Percentiles rank a stretch among this genome's conserved stretches.
These are phyloP conservation scores for Forbesichthys agassizii DNA, from an alignment of 2,113 vertebrate genomes.

Conservation along the genomic window DNA sequence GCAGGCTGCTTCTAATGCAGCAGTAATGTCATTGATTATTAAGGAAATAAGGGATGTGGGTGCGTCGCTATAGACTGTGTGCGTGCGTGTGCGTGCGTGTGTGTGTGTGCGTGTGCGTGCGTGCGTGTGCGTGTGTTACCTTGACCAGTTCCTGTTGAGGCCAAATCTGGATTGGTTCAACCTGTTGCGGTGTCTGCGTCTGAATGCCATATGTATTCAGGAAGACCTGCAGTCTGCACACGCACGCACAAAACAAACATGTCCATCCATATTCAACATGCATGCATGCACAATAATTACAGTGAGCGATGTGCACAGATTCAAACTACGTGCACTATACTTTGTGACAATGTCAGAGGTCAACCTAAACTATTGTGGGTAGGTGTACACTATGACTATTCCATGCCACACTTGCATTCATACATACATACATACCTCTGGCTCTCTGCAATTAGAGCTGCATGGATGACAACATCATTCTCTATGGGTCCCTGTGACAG, in stretches of 20 bases:
- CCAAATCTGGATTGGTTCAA: slow-evolving; percentile 99
- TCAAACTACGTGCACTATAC: slow-evolving; percentile 9
- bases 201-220: slow-evolving; percentile 97
- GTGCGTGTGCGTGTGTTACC: slow-evolving; percentile 67
- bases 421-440: slow-evolving; percentile 81
- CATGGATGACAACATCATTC: slow-evolving; percentile 93
- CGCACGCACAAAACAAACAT: slow-evolving; percentile 11
- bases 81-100: not conserved
- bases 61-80: not conserved
- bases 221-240: slow-evolving; percentile 91
- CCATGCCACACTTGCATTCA: not conserved
- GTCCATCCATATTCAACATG: slow-evolving; percentile 15
- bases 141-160: slow-evolving; percentile 96
- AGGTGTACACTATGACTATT: no score
- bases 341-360: not conserved
- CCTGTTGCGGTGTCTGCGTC: slow-evolving; percentile 96
- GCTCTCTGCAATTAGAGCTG: slow-evolving; percentile 94
- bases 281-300: not conserved
- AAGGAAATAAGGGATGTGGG: no score
- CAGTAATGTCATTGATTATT: no score
- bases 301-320: not conserved
- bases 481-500: slow-evolving; percentile 88
- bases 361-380: no score
- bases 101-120: not conserved
- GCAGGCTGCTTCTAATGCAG: no score